A percentile compares a stretch with the other conserved stretches of the same genome.
Evolutionary conservation across 2,888 invertebrate genomes (phyloP).

Genomic region (Ophion ventricosus): DNA sequence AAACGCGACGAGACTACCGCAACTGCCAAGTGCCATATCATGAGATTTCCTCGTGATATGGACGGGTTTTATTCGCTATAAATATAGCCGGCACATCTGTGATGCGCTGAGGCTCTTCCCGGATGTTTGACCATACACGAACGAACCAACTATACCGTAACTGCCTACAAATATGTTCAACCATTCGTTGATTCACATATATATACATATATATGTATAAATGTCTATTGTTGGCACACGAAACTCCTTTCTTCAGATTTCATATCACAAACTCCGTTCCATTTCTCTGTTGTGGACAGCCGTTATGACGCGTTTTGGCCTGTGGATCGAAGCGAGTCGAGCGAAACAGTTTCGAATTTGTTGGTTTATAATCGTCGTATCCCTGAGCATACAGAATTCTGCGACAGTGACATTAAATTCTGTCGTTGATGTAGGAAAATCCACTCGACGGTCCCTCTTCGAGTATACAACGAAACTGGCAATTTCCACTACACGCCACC

Average conservation of each 20-base stretch:
- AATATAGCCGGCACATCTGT: constrained; percentile 24
- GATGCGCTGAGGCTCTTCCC: constrained; percentile 16
- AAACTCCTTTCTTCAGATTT: constrained; percentile 60
- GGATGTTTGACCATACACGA: constrained; percentile 51
- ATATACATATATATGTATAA: background rate
- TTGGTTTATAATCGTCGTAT: constrained; percentile 49
- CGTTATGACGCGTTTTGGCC: constrained; percentile 42
- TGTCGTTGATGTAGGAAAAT: constrained; percentile 27
- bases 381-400: background rate
- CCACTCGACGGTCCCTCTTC: background rate
- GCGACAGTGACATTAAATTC: constrained; percentile 9
- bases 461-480: background rate
- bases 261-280: constrained; percentile 61
- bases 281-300: constrained; percentile 62
- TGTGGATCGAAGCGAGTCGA: constrained; percentile 37
- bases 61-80: constrained; percentile 38
- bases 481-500: background rate
- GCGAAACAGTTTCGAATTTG: constrained; percentile 50
- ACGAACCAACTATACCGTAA: constrained; percentile 41
- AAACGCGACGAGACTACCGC: constrained; percentile 52
- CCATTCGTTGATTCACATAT: constrained; percentile 33
- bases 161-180: constrained; percentile 33
- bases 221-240: constrained; percentile 46
- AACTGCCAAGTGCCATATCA: constrained; percentile 62
- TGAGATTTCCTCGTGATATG: constrained; percentile 51